phyloP scores from a whole-genome alignment of 1,140 invertebrate genomes.

The Bombus superbus region DNA sequence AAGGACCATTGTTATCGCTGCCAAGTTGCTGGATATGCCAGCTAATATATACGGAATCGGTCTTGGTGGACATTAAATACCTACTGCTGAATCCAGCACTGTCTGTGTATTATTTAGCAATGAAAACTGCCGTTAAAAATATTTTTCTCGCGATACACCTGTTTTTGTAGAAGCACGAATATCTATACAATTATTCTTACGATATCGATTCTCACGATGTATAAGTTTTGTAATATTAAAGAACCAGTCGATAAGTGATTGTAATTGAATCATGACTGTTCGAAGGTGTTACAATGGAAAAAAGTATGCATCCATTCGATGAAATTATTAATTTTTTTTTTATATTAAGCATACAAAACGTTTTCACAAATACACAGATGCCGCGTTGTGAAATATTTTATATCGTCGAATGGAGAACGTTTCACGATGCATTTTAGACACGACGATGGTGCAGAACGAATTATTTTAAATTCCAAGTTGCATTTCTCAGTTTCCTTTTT shows the following conservation, averaged over 20 bases:
- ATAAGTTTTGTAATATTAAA: neutral
- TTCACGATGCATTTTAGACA: too few species aligned
- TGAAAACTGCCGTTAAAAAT: neutral
- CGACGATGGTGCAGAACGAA: too few species aligned
- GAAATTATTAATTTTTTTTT: too few species aligned
- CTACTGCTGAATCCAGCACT: neutral
- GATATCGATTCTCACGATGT: too few species aligned
- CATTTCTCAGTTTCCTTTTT: neutral
- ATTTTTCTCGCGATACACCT: neutral
- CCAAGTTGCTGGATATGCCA: slow-evolving; percentile 40
- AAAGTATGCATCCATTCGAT: too few species aligned
- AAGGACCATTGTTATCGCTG: slow-evolving; percentile 49
- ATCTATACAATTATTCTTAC: too few species aligned
- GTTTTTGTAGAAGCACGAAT: neutral
- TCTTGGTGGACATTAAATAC: slow-evolving; percentile 26
- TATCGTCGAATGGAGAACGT: too few species aligned
- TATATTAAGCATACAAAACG: too few species aligned
- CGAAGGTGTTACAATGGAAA: too few species aligned
- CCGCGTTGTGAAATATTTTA: too few species aligned
- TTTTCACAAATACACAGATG: too few species aligned
- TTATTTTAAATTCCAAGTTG: neutral
- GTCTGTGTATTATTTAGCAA: neutral
- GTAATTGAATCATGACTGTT: neutral
- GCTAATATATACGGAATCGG: slow-evolving; percentile 48
- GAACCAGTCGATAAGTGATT: neutral